Evolutionary conservation across 2,113 vertebrate genomes (phyloP), one percentile per base, ranked within the genome.

Genomic region (Cyanistes caeruleus): DNA sequence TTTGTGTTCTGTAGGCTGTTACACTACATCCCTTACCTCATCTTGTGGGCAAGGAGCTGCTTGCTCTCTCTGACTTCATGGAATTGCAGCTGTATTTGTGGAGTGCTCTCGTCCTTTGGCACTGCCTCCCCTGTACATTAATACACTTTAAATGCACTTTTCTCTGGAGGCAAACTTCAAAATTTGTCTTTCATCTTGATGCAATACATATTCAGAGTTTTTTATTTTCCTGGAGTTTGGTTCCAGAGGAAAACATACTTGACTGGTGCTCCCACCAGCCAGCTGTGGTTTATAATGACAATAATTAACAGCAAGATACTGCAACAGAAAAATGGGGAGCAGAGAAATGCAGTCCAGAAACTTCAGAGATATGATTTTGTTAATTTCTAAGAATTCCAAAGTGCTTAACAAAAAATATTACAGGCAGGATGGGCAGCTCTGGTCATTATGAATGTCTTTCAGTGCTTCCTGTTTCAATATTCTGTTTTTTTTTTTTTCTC

Each of bases 21-120:
- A 76, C 78, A 35, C 84, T 97, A 39, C 73, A 67, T 94, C 95
- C 76, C 84, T 89, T 92, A 97, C 96, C 91, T 98, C 97, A 97
- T 97, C 97, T 30, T 97, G 97, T 97, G 95, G 97, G 93, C 97
- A 97, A 97, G 93, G 94, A 97, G 92, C 96, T 98, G 93, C 96
- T 97, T 95, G 93, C 59, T 98, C 94, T 97, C 59, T 98, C 94
- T 97, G 91, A 96, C 82, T 96, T 98, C 90, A 97, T 96, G 97
- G 96, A 97, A 97, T 28, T 95, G 94, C 96, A 98, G 97, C 97
- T 98, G 97, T 97, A 97, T 98, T 97, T 98, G 97, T 96, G 93
- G 96, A 98, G 97, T 94, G 96, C 90, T 97, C 90, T 96, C 0
- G 89, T 94, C 88, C 89, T 96, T 82, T 97, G 96, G 95, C 96